Conservation (phyloP, 2,888 invertebrate species). For the Dichetophora obliterata region DNA sequence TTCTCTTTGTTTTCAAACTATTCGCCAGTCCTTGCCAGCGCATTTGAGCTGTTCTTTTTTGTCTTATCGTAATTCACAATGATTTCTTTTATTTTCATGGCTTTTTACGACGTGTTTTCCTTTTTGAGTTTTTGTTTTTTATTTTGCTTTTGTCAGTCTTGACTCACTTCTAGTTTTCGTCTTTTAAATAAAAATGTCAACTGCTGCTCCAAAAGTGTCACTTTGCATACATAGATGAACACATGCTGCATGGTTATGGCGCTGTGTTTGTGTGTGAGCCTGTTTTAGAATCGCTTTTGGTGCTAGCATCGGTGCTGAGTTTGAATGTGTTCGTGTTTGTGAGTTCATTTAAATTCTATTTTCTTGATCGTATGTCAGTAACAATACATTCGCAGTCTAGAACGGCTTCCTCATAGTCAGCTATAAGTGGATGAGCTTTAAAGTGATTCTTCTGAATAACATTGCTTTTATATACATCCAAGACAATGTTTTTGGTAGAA, state of each 20-base stretch:
- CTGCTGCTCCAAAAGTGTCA: conserved; percentile 45
- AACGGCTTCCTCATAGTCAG: conserved; percentile 5
- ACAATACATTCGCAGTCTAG: conserved; percentile 39
- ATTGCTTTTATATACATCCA: not conserved
- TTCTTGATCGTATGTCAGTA: conserved; percentile 46
- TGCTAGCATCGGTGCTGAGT: not conserved
- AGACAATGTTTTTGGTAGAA: too few relatives aligned
- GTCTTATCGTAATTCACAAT: conserved; percentile 17
- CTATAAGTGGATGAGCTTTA: not conserved
- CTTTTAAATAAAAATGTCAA: conserved; percentile 47
- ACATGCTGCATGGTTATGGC: not conserved
- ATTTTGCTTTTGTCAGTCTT: not conserved
- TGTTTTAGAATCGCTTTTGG: not conserved
- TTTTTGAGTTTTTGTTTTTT: not conserved
- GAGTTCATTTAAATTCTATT: conserved; percentile 45
- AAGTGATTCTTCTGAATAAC: not conserved
- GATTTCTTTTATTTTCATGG: conserved; percentile 12
- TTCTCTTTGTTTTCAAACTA: conserved; percentile 16
- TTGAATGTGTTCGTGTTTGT: not conserved
- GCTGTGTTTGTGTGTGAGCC: not conserved
- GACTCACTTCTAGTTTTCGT: conserved; percentile 27
- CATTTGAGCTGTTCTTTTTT: not conserved
- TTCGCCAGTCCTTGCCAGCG: not conserved
- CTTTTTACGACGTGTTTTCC: not conserved
- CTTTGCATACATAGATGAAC: conserved; percentile 36